A percentile compares a stretch with the other conserved stretches of the same genome.
These are phyloP conservation scores for Megastigmus dorsalis DNA, from an alignment of 2,888 invertebrate genomes.

Conservation along the genomic window DNA sequence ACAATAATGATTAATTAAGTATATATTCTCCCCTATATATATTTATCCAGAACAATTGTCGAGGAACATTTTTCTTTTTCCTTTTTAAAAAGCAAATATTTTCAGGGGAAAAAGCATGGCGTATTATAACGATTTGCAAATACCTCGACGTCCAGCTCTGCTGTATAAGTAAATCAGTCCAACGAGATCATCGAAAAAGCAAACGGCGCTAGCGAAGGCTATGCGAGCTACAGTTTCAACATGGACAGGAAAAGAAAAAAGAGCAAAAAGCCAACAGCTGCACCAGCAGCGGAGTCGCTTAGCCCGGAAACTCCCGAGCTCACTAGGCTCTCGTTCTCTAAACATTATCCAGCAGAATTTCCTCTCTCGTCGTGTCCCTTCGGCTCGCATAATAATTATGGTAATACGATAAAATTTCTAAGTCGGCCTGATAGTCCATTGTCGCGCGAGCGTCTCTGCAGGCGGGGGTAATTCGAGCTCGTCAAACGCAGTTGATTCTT, in stretches of 20 bases:
- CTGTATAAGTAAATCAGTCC: neutral
- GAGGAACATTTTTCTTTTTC: too few species aligned
- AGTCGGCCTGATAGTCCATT: slow-evolving; percentile 4
- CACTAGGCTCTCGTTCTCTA: slow-evolving; percentile 11
- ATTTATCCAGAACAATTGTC: too few species aligned
- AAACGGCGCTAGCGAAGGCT: neutral
- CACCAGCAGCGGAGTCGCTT: too few species aligned
- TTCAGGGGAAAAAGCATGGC: too few species aligned
- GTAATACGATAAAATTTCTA: slow-evolving; percentile 28
- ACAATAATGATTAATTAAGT: too few species aligned
- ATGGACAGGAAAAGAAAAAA: neutral
- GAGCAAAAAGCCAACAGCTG: neutral
- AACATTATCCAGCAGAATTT: slow-evolving; percentile 26
- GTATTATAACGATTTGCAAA: too few species aligned
- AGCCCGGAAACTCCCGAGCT: too few species aligned
- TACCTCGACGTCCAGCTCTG: too few species aligned
- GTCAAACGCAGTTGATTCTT: slow-evolving; percentile 24
- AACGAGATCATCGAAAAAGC: slow-evolving; percentile 18
- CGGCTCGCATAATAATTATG: slow-evolving; percentile 15
- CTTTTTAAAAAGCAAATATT: too few species aligned
- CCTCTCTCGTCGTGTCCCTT: neutral
- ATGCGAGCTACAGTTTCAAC: too few species aligned
- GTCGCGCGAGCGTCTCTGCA: neutral
- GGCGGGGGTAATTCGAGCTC: slow-evolving; percentile 30
- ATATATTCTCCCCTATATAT: too few species aligned